Conservation (phyloP, 1,140 invertebrate species). For the Diabrotica undecimpunctata region DNA sequence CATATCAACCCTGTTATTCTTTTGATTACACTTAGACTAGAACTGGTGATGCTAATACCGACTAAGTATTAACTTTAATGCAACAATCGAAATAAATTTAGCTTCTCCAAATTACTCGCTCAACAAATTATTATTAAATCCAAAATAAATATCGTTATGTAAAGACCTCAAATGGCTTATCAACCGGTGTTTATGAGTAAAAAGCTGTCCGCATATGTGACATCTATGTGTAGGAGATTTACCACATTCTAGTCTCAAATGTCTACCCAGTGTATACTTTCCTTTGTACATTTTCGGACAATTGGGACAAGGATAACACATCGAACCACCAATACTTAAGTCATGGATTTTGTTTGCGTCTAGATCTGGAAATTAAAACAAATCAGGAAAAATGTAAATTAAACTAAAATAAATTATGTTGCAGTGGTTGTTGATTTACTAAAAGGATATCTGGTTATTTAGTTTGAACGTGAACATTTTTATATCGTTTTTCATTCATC, state of each 20-base stretch:
- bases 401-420: neutral
- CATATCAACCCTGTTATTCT: no score
- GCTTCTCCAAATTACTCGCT: no score
- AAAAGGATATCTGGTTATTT: no score
- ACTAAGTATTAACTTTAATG: no score
- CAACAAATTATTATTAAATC: neutral
- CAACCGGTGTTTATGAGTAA: conserved; percentile 53
- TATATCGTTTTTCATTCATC: no score
- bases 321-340: neutral
- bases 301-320: conserved; percentile 30
- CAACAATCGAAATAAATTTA: no score
- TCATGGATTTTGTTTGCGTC: neutral
- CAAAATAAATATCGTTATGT: conserved; percentile 7
- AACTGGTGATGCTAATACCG: no score
- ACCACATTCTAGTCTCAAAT: conserved; percentile 54
- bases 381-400: neutral
- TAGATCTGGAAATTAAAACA: neutral
- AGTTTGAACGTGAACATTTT: no score
- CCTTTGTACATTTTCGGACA: conserved; percentile 43
- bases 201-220: conserved; percentile 49
- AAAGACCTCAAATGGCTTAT: conserved; percentile 48
- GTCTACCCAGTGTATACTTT: conserved; percentile 53
- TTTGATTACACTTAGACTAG: no score
- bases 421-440: no score
- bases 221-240: conserved; percentile 53